phyloP scores from a whole-genome alignment of 2,113 vertebrate species.

The Callopanchax toddi region DNA sequence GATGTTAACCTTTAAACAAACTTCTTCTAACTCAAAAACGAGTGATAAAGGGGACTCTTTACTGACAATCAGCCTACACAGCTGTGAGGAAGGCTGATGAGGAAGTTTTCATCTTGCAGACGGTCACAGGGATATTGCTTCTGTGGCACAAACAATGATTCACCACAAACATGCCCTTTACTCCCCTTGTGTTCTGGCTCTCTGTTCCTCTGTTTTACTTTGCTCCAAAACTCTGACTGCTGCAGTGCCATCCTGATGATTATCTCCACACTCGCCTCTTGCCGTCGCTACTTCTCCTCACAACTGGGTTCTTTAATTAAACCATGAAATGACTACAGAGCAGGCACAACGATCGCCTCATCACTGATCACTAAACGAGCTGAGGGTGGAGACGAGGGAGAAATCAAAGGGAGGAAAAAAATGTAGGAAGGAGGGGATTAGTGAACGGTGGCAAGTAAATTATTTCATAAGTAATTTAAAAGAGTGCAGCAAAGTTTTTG shows the following conservation, averaged over 20 bases:
- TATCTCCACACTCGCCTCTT: too few species aligned
- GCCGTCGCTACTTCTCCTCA: not conserved
- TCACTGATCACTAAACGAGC: slow-evolving; percentile 43
- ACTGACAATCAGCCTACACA: not conserved
- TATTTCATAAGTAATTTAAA: slow-evolving; percentile 10
- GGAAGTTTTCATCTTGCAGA: slow-evolving; percentile 37
- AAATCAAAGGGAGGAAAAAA: not conserved
- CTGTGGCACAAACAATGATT: slow-evolving; percentile 13
- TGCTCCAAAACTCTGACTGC: not conserved
- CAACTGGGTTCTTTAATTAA: slow-evolving; percentile 43
- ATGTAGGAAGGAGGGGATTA: not conserved
- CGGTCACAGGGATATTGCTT: slow-evolving; percentile 9
- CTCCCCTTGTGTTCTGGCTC: slow-evolving; percentile 2
- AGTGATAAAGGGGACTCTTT: not conserved
- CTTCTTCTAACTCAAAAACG: slow-evolving; percentile 3
- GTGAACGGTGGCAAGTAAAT: slow-evolving; percentile 23
- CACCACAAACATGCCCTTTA: slow-evolving; percentile 34
- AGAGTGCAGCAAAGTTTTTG: not conserved
- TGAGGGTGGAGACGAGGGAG: slow-evolving; percentile 22
- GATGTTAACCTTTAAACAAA: slow-evolving; percentile 27
- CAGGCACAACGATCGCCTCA: slow-evolving; percentile 19
- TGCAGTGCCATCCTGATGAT: not conserved
- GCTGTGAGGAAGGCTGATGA: slow-evolving; percentile 21
- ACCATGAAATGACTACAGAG: slow-evolving; percentile 55
- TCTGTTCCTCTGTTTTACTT: slow-evolving; percentile 1